Conservation (phyloP, 2,797 vertebrate species). For the Anabas testudineus region DNA sequence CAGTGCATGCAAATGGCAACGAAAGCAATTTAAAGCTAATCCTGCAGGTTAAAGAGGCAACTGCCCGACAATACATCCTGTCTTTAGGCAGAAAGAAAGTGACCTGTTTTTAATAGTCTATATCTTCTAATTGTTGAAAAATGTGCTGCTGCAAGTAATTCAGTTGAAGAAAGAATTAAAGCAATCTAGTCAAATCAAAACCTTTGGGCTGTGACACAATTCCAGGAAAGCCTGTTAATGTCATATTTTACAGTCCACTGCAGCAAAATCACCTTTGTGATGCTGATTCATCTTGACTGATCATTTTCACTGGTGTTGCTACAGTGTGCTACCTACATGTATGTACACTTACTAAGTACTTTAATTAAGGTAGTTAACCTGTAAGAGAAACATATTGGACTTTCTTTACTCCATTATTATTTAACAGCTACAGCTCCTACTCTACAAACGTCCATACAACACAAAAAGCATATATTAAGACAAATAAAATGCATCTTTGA, state of each 20-base stretch:
- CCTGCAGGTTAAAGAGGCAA: constrained; percentile 22
- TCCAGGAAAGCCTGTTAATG: not conserved
- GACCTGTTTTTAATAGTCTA: constrained; percentile 4
- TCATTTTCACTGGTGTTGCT: too few relatives aligned
- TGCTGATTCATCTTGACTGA: not conserved
- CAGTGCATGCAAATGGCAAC: not conserved
- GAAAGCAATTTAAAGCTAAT: constrained; percentile 11
- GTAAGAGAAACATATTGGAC: not conserved
- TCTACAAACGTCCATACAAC: too few relatives aligned
- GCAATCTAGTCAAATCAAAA: constrained; percentile 7
- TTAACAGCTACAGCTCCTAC: too few relatives aligned
- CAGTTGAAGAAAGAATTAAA: not conserved
- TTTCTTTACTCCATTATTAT: too few relatives aligned
- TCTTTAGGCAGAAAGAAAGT: not conserved
- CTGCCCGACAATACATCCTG: not conserved
- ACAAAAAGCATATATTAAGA: too few relatives aligned
- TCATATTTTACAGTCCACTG: not conserved
- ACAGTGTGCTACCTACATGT: not conserved
- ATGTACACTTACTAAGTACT: not conserved
- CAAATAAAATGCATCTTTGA: too few relatives aligned
- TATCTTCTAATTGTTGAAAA: not conserved
- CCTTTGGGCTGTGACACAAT: not conserved
- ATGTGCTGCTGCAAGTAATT: constrained; percentile 1
- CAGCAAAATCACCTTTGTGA: not conserved
- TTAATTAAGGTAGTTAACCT: not conserved